A percentile compares a stretch with the other conserved stretches of the same genome.
phyloP scores from a whole-genome alignment of 92 coral and sea anemone species.

The Porites rus region DNA sequence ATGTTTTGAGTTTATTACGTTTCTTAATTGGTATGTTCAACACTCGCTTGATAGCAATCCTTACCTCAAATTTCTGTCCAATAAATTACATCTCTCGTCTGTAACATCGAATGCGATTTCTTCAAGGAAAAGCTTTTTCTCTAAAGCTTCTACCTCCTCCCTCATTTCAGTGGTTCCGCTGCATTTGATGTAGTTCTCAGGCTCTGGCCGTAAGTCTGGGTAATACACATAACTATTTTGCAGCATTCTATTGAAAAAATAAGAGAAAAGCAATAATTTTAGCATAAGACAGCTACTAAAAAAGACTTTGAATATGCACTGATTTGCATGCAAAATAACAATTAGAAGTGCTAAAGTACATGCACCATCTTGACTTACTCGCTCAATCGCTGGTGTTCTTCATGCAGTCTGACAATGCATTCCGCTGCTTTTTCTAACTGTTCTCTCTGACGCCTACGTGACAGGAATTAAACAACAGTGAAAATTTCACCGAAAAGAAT shows the following conservation, averaged over 20 bases:
- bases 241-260: not conserved
- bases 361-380: conserved; percentile 22
- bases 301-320: too few species aligned
- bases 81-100: conserved; percentile 4
- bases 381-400: conserved; percentile 12
- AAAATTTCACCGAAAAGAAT: too few species aligned
- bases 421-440: not conserved
- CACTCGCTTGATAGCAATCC: not conserved
- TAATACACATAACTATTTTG: not conserved
- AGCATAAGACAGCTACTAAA: not conserved
- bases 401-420: conserved; percentile 3
- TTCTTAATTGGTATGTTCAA: too few species aligned
- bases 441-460: conserved; percentile 5
- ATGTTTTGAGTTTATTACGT: too few species aligned
- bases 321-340: too few species aligned
- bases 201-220: not conserved
- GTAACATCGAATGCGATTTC: conserved; percentile 10
- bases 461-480: too few species aligned
- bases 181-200: not conserved
- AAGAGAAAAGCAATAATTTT: not conserved
- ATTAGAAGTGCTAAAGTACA: too few species aligned
- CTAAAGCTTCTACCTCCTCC: conserved; percentile 16
- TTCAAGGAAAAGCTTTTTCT: conserved; percentile 26
- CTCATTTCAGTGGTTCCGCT: not conserved
- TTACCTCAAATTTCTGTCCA: not conserved